These are phyloP conservation scores for Orchesella cincta DNA, from an alignment of 1,140 invertebrate genomes.

Conservation along the genomic window DNA sequence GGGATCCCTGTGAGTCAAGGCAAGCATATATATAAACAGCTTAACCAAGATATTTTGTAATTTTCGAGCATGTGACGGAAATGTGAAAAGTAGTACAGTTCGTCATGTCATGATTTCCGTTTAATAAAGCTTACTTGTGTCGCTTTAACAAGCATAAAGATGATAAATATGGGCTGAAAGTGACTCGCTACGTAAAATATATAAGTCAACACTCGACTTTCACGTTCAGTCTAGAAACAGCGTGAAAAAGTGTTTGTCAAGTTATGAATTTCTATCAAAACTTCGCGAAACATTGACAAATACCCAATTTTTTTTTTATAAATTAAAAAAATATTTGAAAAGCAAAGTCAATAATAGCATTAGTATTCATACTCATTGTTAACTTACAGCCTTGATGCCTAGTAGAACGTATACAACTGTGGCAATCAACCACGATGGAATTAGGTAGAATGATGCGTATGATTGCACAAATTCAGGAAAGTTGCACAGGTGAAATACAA, in stretches of 20 bases:
- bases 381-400: background rate
- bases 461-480: background rate
- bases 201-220: slow-evolving; percentile 34
- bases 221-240: slow-evolving; percentile 21
- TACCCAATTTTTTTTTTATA: no score
- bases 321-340: background rate
- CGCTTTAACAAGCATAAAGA: slow-evolving; percentile 31
- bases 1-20: background rate
- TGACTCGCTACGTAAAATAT: slow-evolving; percentile 36
- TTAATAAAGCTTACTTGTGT: background rate
- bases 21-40: background rate
- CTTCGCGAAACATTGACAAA: no score
- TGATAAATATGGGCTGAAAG: slow-evolving; percentile 32
- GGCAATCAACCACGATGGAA: background rate
- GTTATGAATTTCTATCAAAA: no score
- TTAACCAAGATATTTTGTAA: background rate
- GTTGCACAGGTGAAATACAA: slow-evolving; percentile 21
- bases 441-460: background rate
- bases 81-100: background rate
- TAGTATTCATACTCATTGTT: background rate
- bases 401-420: background rate
- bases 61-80: no score
- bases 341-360: background rate
- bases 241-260: no score
- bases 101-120: background rate